phyloP scores from a whole-genome alignment of 2,113 vertebrate genomes.

The Plectropomus leopardus region DNA sequence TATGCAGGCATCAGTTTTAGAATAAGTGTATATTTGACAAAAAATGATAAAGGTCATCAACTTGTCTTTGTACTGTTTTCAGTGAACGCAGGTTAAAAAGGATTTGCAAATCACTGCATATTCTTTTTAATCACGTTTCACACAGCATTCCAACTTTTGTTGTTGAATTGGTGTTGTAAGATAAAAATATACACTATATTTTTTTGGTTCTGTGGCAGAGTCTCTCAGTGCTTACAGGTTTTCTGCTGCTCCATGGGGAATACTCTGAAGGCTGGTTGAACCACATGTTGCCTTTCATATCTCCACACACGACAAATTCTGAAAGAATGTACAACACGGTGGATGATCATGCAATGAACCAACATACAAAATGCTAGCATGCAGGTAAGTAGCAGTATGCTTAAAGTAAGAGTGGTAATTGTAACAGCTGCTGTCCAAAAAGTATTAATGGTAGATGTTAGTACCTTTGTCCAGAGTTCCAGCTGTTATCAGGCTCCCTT shows the following conservation, averaged over 20 bases:
- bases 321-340: conserved; percentile 1
- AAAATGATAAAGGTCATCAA: too few relatives aligned
- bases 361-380: neutral
- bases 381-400: neutral
- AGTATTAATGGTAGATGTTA: neutral
- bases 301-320: conserved; percentile 84
- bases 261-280: conserved; percentile 61
- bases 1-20: too few relatives aligned
- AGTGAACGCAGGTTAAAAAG: too few relatives aligned
- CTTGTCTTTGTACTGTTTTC: too few relatives aligned
- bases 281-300: conserved; percentile 83
- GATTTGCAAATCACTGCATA: too few relatives aligned
- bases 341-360: neutral
- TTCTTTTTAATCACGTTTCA: too few relatives aligned
- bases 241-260: conserved; percentile 68
- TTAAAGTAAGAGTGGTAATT: neutral
- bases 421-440: neutral
- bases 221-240: conserved; percentile 70
- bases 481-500: conserved; percentile 59
- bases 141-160: too few relatives aligned
- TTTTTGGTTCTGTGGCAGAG: neutral
- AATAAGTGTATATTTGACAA: too few relatives aligned
- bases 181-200: neutral
- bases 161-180: neutral
- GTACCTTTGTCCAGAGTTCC: conserved; percentile 61